Evolutionary conservation across 1,140 invertebrate genomes (phyloP), one percentile per base, ranked within the genome.

Genomic region (Protaetia brevitarsis): DNA sequence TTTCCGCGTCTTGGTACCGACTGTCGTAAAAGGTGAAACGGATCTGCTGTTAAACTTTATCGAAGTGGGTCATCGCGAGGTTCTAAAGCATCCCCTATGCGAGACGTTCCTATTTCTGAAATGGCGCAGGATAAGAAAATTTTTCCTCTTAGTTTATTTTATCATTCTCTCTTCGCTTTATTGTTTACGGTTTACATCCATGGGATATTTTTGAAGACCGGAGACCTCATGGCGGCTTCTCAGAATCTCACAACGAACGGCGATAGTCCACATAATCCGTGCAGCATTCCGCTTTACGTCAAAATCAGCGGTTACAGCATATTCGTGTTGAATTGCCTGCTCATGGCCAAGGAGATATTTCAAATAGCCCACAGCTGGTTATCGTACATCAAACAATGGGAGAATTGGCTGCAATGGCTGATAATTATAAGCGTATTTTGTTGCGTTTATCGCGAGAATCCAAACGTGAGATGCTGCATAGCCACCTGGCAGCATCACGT

Each of bases 41-140:
- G 89, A 89, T 68, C 75, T 92, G 3, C 80, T 92, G 58, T 72
- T 91, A 0, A 86, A 88, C n/a, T 85, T 92, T 27, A 86, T 91
- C 1, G 89, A 91, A 77, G 88, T 90, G 1, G 90, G 89, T 2
- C 86, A 89, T 65, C 85, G 87, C 69, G 86, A 90, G 28, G 79
- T 93, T 19, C 77, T 93, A 1, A 89, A 91, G 76, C 91, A 93
- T 79, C 90, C 91, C 0, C 81, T 93, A 0, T 90, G 88, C 66
- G 89, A 92, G 74, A 92, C 89, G 7, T 93, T 93, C 72, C 77
- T 93, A 0, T 88, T 89, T 66, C 77, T 93, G 2, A 93, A 93
- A 81, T 94, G 92, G 92, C 78, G 88, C 19, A 83, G 87, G 70
- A 92, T 94, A 58, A 82, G 92, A 34, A 92, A 92, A 76, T 93